These are phyloP conservation scores for Solea senegalensis DNA, from an alignment of 2,113 vertebrate species.

Conservation along the genomic window DNA sequence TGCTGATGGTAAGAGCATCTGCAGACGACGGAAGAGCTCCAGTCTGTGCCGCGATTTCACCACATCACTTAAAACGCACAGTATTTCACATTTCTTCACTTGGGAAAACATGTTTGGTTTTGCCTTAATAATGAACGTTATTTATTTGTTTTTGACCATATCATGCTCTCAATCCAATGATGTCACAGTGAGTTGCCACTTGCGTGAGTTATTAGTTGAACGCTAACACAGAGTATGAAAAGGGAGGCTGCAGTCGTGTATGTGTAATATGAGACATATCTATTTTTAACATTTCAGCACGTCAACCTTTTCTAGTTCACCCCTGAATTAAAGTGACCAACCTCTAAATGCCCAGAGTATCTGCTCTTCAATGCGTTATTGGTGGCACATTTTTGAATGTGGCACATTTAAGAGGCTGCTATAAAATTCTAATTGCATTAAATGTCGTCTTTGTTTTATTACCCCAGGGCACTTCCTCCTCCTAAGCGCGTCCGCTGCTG, in stretches of 20 bases:
- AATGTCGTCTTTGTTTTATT: slow-evolving; percentile 27
- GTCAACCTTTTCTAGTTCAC: background rate
- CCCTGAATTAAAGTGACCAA: background rate
- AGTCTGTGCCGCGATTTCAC: background rate
- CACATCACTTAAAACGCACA: background rate
- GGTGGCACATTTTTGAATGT: background rate
- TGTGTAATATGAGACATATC: too few relatives aligned
- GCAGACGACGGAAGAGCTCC: background rate
- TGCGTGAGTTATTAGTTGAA: too few relatives aligned
- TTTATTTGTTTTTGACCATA: too few relatives aligned
- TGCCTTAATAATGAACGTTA: too few relatives aligned
- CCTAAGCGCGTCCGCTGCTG: slow-evolving; percentile 50
- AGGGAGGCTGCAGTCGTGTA: too few relatives aligned
- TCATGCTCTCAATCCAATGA: too few relatives aligned
- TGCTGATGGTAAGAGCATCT: slow-evolving; percentile 69
- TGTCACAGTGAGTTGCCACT: too few relatives aligned
- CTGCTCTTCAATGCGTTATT: background rate
- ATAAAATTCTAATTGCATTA: slow-evolving; percentile 14
- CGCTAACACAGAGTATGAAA: too few relatives aligned
- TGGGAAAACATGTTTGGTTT: too few relatives aligned
- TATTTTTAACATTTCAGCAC: background rate
- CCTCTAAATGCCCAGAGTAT: background rate
- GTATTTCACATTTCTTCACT: background rate
- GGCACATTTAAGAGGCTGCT: background rate
- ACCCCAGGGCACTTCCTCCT: slow-evolving; percentile 80